Evolutionary conservation across 2,113 vertebrate species (phyloP), one percentile per base, ranked within the genome.

Genomic region (Lampris incognitus): DNA sequence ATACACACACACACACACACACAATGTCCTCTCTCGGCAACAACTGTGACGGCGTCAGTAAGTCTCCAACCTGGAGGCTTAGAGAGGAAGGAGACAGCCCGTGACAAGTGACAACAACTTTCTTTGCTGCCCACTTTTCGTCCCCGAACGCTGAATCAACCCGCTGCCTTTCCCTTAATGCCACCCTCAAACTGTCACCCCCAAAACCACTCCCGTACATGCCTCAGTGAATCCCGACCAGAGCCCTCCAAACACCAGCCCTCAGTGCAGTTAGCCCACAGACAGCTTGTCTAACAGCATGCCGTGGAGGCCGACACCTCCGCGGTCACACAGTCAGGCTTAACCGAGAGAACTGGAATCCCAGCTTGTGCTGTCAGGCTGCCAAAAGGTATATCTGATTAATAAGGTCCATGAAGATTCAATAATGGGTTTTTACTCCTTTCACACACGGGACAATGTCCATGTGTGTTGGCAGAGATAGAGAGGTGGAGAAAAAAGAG

Each of bases 71-170:
- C 62, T 59, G 51, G 48, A 54, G 41, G 9, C 57, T 64, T 44
- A 40, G 41, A 69, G 50, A 69, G 65, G 73, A 46, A 69, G 73
- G 48, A 69, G 69, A 77, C 54, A 11, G 13, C 9, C 63, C 24
- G 38, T 61, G 69, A 55, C 69, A 73, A 58, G 41, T 54, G 62
- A 63, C 62, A 66, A 67, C 74, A 65, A 57, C 51, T 42, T 56
- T 6, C n/a, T 55, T 50, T 13, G 48, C 24, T 5, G 11, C 54
- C 37, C 63, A 10, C 39, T 9, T 63, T 13, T 42, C 49, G 41
- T 46, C n/a, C 56, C 44, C n/a, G 50, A 11, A 46, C 13, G 11
- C 40, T 24, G 39, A 42, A 10, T n/a, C 66, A 44, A n/a, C 39
- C 36, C 24, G 6, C 9, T 5, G 2, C n/a, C 54, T 46, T 4